Base-by-base conservation (phyloP, 2,888 invertebrate genomes). In the Drosophila paramelanica region DNA sequence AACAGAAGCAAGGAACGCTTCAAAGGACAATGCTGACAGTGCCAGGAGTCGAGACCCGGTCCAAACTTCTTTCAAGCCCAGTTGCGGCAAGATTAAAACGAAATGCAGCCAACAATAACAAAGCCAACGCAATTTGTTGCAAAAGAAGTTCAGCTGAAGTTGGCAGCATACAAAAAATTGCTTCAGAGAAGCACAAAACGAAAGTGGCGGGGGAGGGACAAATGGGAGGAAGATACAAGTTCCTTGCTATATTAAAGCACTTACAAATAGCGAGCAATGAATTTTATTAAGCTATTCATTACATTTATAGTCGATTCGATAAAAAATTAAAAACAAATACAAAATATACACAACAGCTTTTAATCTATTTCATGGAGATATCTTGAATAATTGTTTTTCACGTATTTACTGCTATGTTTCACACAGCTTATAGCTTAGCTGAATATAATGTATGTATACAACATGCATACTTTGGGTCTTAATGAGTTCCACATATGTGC, bases 91-190 rank as follows among this genome's bases (percentile, higher is more conserved):
- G 77, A 79, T 86, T 86, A 79, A 79, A 82, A 69, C 65, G 65
- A 62, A 86, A 69, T 82, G 80, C 76, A 66, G 46, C 56, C 51
- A 77, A 66, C 78, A 72, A 79, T 81, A 64, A 81, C 79, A 79
- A 78, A 79, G 78, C 78, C 73, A 77, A 67, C 73, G 72, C 81
- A 80, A 80, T 87, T 80, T 80, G 85, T 80, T 87, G 85, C 73
- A 77, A 49, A 72, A 67, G 65, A 72, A 87, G 77, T 77, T 80
- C 55, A 83, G 67, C 83, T 79, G 45, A 65, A 80, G 68, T 77
- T 81, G 81, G 74, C 64, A 71, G 77, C 53, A 51, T 42, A 64
- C 43, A 56, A 41, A 67, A 60, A 71, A 62, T 46, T 33, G 64
- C 50, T 20, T 13, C 17, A 31, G 20, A 39, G 23, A 5, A 7